These are phyloP conservation scores for Pica pica DNA, from an alignment of 2,113 vertebrate species.

Conservation along the genomic window DNA sequence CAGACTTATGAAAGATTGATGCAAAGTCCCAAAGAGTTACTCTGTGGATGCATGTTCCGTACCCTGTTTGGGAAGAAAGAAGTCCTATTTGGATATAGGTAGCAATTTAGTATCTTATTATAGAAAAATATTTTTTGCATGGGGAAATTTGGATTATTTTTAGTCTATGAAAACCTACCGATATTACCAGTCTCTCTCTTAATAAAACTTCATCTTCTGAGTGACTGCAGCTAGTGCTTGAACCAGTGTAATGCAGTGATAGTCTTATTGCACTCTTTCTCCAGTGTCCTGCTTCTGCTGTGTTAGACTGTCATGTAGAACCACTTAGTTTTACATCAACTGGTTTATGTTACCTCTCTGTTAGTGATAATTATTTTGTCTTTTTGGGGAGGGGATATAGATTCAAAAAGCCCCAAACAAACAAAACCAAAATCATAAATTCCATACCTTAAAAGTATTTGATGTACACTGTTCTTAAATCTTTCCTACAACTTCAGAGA, in stretches of 20 bases:
- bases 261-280: neutral
- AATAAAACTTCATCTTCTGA: neutral
- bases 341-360: neutral
- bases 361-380: neutral
- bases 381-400: neutral
- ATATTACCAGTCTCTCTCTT: neutral
- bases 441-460: neutral
- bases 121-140: neutral
- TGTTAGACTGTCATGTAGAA: neutral
- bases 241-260: accelerated
- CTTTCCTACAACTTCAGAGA: neutral
- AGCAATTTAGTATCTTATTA: neutral
- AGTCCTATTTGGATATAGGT: neutral
- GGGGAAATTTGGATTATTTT: neutral
- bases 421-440: neutral
- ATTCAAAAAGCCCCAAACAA: neutral
- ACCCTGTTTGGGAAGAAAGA: neutral
- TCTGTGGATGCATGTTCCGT: neutral
- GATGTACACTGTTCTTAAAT: neutral
- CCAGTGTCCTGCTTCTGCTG: too few relatives aligned
- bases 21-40: neutral
- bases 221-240: neutral
- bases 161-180: neutral
- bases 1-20: neutral
- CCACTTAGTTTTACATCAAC: neutral